A percentile compares a stretch with the other conserved stretches of the same genome.
These are phyloP conservation scores for Epirrita christyi DNA, from an alignment of 2,888 invertebrate genomes.

Conservation along the genomic window DNA sequence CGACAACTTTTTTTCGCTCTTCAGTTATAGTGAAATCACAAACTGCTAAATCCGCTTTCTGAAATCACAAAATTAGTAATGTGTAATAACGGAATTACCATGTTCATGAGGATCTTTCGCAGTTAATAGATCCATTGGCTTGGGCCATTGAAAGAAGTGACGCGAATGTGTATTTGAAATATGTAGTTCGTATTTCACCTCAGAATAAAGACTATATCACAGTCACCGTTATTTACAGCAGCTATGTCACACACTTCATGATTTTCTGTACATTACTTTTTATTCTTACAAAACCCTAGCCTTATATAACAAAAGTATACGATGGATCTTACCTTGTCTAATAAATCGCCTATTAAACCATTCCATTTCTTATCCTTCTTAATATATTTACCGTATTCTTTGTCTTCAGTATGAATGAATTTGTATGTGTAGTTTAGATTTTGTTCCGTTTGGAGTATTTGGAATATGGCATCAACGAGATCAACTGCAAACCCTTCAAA, in stretches of 20 bases:
- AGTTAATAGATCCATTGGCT: no score
- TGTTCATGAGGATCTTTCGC: no score
- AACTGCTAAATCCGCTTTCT: constrained; percentile 74
- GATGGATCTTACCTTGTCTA: constrained; percentile 62
- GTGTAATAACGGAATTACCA: not conserved
- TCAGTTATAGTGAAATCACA: constrained; percentile 96
- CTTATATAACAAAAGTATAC: no score
- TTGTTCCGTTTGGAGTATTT: constrained; percentile 74
- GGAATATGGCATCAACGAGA: constrained; percentile 88
- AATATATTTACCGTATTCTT: constrained; percentile 58
- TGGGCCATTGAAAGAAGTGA: no score
- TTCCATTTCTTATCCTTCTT: constrained; percentile 66
- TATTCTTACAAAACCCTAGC: no score
- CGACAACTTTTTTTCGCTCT: constrained; percentile 93
- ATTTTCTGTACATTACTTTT: no score
- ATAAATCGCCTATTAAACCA: constrained; percentile 68
- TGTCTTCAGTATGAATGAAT: constrained; percentile 56
- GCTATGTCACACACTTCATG: no score
- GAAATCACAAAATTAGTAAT: constrained; percentile 20
- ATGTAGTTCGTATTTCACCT: no score
- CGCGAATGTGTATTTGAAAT: no score
- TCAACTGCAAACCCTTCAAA: constrained; percentile 92
- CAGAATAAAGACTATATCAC: no score
- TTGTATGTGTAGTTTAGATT: constrained; percentile 64
- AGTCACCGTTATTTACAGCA: no score